phyloP scores from a whole-genome alignment of 37 sponge, comb jelly and placozoan genomes.

The Ephydatia muelleri region DNA sequence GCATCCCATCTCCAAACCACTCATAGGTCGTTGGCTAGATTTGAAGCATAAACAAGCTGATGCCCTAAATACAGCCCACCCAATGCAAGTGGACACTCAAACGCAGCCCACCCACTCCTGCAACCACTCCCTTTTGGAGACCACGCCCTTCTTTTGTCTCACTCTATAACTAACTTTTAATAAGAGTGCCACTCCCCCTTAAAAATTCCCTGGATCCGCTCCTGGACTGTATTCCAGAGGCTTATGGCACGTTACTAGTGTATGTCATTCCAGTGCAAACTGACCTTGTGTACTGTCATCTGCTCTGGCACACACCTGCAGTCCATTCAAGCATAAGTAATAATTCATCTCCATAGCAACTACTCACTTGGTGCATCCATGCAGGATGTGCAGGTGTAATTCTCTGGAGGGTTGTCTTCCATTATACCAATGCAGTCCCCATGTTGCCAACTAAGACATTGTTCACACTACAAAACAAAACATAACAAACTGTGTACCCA shows the following conservation, averaged over 20 bases:
- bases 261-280: too few species aligned
- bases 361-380: constrained; percentile 49
- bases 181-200: too few species aligned
- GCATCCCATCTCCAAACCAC: constrained; percentile 61
- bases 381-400: constrained; percentile 74
- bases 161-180: too few species aligned
- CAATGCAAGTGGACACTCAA: too few species aligned
- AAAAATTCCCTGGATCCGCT: too few species aligned
- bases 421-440: constrained; percentile 75
- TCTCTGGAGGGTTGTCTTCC: constrained; percentile 49
- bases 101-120: too few species aligned
- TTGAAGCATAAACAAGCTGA: not conserved
- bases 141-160: too few species aligned
- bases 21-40: not conserved
- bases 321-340: not conserved
- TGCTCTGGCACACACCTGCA: not conserved
- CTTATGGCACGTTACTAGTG: too few species aligned
- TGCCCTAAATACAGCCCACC: not conserved
- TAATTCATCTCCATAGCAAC: not conserved
- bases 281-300: not conserved
- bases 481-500: not conserved
- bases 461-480: constrained; percentile 71
- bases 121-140: too few species aligned
- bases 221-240: too few species aligned
- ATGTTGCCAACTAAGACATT: constrained; percentile 88